Conservation (phyloP, 2,797 vertebrate genomes). For the Lemur catta region DNA sequence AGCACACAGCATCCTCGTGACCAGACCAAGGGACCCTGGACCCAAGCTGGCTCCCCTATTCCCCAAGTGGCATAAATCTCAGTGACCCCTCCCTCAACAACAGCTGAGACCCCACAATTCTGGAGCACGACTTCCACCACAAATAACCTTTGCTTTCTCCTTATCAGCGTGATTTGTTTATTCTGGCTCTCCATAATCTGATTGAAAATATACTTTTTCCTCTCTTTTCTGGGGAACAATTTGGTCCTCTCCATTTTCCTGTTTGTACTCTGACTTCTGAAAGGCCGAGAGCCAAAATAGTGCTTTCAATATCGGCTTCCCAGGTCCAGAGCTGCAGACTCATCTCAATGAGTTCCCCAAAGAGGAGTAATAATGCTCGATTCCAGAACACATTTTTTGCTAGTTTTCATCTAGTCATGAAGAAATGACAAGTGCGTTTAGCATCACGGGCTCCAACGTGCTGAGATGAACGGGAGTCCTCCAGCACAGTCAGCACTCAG, state of each 20-base stretch:
- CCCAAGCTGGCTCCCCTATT: background rate
- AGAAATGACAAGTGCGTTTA: background rate
- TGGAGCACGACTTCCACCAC: background rate
- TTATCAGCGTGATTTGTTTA: background rate
- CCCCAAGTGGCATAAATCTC: background rate
- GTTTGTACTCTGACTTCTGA: conserved; percentile 50
- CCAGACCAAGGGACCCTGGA: background rate
- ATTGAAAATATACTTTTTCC: conserved; percentile 8
- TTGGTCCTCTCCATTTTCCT: conserved; percentile 9
- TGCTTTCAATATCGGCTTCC: background rate
- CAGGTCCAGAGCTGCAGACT: background rate
- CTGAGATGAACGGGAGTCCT: background rate
- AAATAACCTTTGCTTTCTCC: background rate
- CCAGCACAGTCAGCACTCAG: background rate
- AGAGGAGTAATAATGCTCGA: background rate
- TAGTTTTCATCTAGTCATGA: background rate
- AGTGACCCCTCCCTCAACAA: background rate
- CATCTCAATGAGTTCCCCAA: background rate
- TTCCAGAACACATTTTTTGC: background rate
- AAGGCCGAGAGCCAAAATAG: conserved; percentile 26
- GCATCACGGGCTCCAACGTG: background rate
- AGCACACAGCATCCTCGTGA: fast-evolving
- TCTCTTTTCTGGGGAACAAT: conserved; percentile 1
- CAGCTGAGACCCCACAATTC: background rate
- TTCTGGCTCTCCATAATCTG: conserved; percentile 22